Conservation (phyloP, 2,113 vertebrate species). For the Seriola dumerili region DNA sequence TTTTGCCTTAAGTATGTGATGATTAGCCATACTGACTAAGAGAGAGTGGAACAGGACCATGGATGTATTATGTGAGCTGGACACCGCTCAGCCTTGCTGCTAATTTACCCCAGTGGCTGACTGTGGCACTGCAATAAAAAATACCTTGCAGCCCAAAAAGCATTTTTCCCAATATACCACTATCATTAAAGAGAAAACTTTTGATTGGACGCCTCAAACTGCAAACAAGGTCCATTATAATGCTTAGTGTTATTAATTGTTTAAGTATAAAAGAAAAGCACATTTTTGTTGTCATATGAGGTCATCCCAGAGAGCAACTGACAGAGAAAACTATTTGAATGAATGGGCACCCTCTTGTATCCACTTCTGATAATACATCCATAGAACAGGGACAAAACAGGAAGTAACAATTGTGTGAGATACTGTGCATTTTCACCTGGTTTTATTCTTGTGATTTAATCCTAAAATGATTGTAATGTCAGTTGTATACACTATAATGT, state of each 20-base stretch:
- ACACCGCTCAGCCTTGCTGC: not conserved
- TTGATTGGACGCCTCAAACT: not conserved
- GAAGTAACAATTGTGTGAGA: not conserved
- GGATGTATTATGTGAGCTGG: not conserved
- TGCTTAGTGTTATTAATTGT: not conserved
- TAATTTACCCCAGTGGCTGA: not conserved
- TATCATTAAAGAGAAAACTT: not conserved
- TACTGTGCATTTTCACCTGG: not conserved
- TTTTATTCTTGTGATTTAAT: not conserved
- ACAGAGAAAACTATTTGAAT: not conserved
- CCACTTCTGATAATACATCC: not conserved
- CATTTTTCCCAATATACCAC: not conserved
- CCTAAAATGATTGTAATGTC: not conserved
- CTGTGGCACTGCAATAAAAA: slow-evolving; percentile 2
- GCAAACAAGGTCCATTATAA: not conserved
- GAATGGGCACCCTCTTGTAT: not conserved
- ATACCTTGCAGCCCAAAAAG: not conserved
- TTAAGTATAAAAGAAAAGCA: not conserved
- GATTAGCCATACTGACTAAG: not conserved
- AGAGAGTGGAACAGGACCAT: not conserved
- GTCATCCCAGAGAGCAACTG: too few relatives aligned
- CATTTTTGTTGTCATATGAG: not conserved
- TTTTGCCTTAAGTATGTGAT: not conserved
- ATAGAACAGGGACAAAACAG: not conserved
- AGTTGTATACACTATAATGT: not conserved